phyloP scores from a whole-genome alignment of 2,113 vertebrate species.

The Ptilorrhoa leucosticta region DNA sequence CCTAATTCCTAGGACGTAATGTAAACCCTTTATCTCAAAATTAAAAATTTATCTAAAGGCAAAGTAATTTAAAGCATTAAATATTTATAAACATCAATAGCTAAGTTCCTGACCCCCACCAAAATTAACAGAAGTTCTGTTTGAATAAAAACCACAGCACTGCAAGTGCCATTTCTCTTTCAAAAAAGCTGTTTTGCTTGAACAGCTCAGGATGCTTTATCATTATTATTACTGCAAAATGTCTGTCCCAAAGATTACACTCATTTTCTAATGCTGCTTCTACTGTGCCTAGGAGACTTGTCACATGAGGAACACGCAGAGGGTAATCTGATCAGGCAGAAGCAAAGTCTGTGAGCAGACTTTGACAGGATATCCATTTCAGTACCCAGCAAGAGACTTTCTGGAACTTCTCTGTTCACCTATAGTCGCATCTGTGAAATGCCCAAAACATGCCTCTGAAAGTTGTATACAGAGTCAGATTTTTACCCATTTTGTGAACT shows the following conservation, averaged over 20 bases:
- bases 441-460: neutral
- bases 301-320: neutral
- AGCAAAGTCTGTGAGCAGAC: neutral
- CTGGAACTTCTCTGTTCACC: neutral
- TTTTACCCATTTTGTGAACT: conserved; percentile 27
- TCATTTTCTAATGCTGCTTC: neutral
- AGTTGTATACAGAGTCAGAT: neutral
- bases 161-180: neutral
- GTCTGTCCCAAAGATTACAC: neutral
- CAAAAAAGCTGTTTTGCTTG: neutral
- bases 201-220: neutral
- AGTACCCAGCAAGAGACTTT: neutral
- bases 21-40: neutral
- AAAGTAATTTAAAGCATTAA: conserved; percentile 26
- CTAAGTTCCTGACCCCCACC: neutral
- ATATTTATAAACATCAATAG: conserved; percentile 2
- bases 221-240: neutral
- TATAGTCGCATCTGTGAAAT: neutral
- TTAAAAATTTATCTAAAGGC: conserved; percentile 41
- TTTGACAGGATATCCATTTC: neutral
- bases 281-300: neutral
- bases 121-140: neutral
- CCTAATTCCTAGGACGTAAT: neutral
- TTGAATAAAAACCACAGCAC: neutral
- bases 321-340: conserved; percentile 20